Base-by-base conservation (phyloP, 1,140 invertebrate species). In the Cyrtorhinus lividipennis region DNA sequence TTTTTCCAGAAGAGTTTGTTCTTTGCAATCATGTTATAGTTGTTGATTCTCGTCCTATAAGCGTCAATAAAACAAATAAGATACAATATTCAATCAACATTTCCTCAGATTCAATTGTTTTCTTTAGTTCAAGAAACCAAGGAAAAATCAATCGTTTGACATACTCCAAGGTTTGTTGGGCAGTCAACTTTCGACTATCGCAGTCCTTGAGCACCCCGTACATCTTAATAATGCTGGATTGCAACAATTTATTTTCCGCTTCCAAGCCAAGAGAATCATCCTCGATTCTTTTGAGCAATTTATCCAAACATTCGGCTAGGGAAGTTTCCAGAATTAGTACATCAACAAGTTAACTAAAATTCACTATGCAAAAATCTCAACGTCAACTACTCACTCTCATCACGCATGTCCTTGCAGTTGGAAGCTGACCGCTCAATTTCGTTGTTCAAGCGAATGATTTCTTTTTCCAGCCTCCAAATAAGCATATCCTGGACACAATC, bases 391-490 rank as follows among this genome's bases (percentile, higher is more conserved):
- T 59, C 8, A 59, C 58, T 59, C 38, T 59, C 58, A 22, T 59
- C 58, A 18, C n/a, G 58, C 27, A 59, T 27, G 2, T 30, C 24
- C 38, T 59, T 24, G 3, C 24, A 27, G n/a, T 59, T 59, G 27
- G 24, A 12, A 18, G 27, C n/a, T n/a, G 58, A 59, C 1, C 13
- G 27, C 10, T 30, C 58, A 15, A 59, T 59, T 59, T 59, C 58
- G 3, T 26, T 30, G 24, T 30, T 30, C 24, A 59, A 15, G n/a
- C 58, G 24, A 3, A 59, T 59, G 1, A 59, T 30, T 59, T 59
- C 58, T 30, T 59, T 59, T 59, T 59, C 58, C 24, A 59, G 26
- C 22, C 38, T 59, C 58, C 58, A 59, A 8, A 59, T 15, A 8
- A 59, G 10, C 10, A 59, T 27, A 30, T 59, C 58, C 58, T 59